These are phyloP conservation scores for Nesogale talazaci DNA, from an alignment of 2,113 vertebrate genomes.

Conservation along the genomic window DNA sequence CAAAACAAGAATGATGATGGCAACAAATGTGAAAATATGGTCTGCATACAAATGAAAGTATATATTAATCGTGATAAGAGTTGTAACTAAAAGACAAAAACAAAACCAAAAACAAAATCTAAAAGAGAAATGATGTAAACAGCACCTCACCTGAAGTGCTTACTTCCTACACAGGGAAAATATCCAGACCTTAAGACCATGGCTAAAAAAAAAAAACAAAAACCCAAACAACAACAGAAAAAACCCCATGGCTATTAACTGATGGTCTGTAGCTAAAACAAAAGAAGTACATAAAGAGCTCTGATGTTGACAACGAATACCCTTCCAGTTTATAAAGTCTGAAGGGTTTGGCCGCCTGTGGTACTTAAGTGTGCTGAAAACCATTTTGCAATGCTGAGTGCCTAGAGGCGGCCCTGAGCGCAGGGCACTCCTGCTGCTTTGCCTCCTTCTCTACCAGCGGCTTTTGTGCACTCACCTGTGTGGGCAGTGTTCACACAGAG, in stretches of 20 bases:
- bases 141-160: not conserved
- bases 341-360: not conserved
- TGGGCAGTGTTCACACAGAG: conserved; percentile 53
- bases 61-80: too few species aligned
- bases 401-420: not conserved
- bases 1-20: too few species aligned
- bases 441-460: not conserved
- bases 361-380: not conserved
- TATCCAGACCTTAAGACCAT: not conserved
- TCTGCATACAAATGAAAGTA: too few species aligned
- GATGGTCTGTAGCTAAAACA: not conserved
- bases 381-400: not conserved
- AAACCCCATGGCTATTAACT: not conserved
- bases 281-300: conserved; percentile 4
- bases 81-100: too few species aligned
- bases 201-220: too few species aligned
- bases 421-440: not conserved
- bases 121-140: conserved; percentile 14
- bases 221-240: too few species aligned
- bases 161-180: conserved; percentile 5
- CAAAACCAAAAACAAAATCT: not conserved
- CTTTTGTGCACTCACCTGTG: conserved; percentile 11
- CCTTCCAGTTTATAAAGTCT: not conserved
- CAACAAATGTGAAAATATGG: too few species aligned
- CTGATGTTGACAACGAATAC: not conserved